A percentile compares a stretch with the other conserved stretches of the same genome.
Evolutionary conservation across 23 tunicate species (phyloP).

Genomic region (Phallusia fumigata): DNA sequence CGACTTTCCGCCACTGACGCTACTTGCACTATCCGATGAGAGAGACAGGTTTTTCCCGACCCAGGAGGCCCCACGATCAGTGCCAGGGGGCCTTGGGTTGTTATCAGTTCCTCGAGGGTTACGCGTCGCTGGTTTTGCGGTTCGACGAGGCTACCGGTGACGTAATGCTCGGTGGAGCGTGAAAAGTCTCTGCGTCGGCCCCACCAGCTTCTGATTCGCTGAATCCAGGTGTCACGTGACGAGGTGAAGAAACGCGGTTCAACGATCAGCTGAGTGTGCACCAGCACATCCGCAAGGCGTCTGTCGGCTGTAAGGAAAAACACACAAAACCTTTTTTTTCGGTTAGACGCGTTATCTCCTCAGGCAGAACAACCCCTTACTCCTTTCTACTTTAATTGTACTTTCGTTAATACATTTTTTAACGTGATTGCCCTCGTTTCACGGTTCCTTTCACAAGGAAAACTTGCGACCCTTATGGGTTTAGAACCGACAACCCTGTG

Average conservation of each 20-base stretch:
- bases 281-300: background rate
- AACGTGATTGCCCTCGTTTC: no score
- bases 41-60: background rate
- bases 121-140: background rate
- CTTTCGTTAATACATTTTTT: no score
- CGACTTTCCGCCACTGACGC: background rate
- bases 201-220: background rate
- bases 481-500: no score
- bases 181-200: background rate
- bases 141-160: background rate
- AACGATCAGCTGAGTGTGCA: background rate
- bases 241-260: background rate
- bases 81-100: background rate
- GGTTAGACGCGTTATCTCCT: no score
- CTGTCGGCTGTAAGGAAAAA: background rate
- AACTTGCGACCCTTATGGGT: no score
- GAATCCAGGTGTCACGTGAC: background rate
- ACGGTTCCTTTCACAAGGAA: no score
- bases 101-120: background rate
- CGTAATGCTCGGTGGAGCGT: background rate
- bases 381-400: no score
- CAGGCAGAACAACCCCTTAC: no score
- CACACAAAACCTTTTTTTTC: no score
- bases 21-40: background rate
- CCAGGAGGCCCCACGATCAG: background rate